Evolutionary conservation across 2,888 invertebrate genomes (phyloP), one percentile per base, ranked within the genome.

Genomic region (Rhagium mordax): DNA sequence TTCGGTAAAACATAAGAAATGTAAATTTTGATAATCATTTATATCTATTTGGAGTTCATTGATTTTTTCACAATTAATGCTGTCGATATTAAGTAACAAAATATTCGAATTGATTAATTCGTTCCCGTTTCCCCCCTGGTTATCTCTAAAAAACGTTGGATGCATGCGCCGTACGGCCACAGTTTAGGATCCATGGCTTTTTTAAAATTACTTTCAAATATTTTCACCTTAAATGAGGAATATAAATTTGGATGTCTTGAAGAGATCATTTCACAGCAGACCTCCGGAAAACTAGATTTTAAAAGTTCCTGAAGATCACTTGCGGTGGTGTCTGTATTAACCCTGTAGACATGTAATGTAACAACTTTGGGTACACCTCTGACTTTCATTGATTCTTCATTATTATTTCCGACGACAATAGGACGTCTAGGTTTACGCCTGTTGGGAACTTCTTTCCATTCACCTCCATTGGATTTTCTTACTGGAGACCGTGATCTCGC

Each of bases 181-280:
- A 60, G 18, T 5, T 33, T 60, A 60, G 59, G 16, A 21, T 60
- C 7, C 59, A 60, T 60, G 18, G 59, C 59, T 16, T 5, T 15
- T 16, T 29, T 33, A 60, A 60, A 60, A 33, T 60, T 33, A 10
- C 33, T 60, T 16, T 60, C 33, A 18, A 60, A 60, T 15, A 60
- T 60, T 20, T 60, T 60, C 29, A 60, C 59, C 33, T 29, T 60
- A 16, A 60, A 60, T 16, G 59, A 60, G 15, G 59, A 60, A 33
- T 33, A 60, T 21, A 60, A 16, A 15, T n/a, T 33, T 5, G 33
- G 33, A 29, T 60, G 59, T 33, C n/a, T n/a, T n/a, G n/a, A n/a
- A n/a, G n/a, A n/a, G n/a, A n/a, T n/a, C n/a, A n/a, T n/a, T n/a
- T n/a, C n/a, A n/a, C n/a, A n/a, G n/a, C n/a, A n/a, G n/a, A n/a